Evolutionary conservation across 2,113 vertebrate species (phyloP).

Genomic region (Lepus europaeus): DNA sequence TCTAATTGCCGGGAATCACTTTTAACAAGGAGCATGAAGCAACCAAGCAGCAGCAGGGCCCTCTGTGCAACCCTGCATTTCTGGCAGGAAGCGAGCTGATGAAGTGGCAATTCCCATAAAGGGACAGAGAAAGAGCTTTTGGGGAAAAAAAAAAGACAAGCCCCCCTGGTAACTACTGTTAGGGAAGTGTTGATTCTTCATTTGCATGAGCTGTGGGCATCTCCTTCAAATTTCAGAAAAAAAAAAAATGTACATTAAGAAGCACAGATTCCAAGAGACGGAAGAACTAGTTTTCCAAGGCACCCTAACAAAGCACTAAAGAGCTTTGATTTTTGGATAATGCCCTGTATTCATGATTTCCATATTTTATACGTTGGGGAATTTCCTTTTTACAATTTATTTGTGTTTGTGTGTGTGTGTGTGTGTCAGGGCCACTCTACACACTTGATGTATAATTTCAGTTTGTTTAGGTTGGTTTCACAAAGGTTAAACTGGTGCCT

Average conservation of each 20-base stretch:
- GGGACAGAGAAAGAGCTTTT: background rate
- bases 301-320: background rate
- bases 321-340: background rate
- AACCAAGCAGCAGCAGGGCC: background rate
- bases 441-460: conserved; percentile 39
- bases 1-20: conserved; percentile 58
- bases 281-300: background rate
- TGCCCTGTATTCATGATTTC: conserved; percentile 31
- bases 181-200: background rate
- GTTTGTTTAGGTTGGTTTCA: conserved; percentile 36
- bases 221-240: conserved; percentile 58
- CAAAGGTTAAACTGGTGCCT: conserved; percentile 36
- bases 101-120: conserved; percentile 42
- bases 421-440: background rate
- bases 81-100: conserved; percentile 26
- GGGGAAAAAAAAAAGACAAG: background rate
- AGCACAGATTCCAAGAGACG: background rate
- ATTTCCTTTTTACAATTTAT: conserved; percentile 26
- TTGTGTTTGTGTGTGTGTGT: background rate
- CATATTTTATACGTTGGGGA: conserved; percentile 14
- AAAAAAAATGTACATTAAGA: background rate
- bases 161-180: background rate
- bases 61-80: conserved; percentile 52
- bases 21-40: conserved; percentile 58
- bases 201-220: conserved; percentile 63